phyloP scores from a whole-genome alignment of 2,797 vertebrate species.

The Micropoecilia bifurca region DNA sequence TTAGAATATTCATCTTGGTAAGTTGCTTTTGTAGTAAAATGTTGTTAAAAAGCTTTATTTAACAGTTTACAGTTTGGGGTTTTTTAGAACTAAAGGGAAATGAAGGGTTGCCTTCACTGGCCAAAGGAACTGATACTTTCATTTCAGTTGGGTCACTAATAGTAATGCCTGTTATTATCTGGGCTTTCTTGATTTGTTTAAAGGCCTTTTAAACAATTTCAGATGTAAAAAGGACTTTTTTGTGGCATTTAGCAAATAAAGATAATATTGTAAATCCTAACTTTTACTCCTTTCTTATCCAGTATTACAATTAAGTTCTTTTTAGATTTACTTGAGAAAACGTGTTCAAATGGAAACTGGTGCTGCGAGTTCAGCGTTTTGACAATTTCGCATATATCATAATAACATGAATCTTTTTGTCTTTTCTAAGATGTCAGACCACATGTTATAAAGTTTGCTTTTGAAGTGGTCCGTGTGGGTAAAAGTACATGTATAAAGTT shows the following conservation, averaged over 20 bases:
- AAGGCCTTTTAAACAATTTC: too few species aligned
- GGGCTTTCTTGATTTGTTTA: too few species aligned
- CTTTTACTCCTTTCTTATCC: neutral
- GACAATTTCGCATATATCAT: neutral
- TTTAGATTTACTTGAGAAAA: neutral
- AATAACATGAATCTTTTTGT: neutral
- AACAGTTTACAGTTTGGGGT: neutral
- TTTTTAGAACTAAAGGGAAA: neutral
- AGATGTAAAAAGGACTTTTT: too few species aligned
- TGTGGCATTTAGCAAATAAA: too few species aligned
- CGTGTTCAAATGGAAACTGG: neutral
- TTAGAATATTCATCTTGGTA: neutral
- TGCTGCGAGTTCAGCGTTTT: neutral
- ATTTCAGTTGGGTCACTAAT: too few species aligned
- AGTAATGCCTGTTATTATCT: too few species aligned
- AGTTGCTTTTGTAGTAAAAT: neutral
- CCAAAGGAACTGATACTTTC: too few species aligned
- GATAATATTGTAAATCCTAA: too few species aligned
- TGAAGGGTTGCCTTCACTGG: too few species aligned
- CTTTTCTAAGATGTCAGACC: neutral
- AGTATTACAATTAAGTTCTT: neutral
- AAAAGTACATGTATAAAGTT: constrained; percentile 2
- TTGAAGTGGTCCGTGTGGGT: neutral
- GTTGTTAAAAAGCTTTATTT: neutral
- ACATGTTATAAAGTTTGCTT: neutral